These are phyloP conservation scores for Xanthia togata DNA, from an alignment of 2,888 invertebrate genomes.

Conservation along the genomic window DNA sequence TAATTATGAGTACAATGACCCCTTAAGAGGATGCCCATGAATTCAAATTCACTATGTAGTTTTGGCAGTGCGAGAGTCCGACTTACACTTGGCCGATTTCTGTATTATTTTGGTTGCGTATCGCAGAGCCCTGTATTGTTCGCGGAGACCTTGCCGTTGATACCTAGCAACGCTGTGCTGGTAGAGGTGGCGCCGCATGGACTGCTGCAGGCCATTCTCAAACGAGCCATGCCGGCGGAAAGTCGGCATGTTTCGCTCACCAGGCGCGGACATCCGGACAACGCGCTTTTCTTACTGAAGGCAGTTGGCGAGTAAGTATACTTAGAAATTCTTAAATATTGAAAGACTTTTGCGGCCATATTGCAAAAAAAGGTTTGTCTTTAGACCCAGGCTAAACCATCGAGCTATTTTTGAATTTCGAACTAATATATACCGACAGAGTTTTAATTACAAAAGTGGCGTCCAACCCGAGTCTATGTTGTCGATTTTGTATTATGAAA, in stretches of 20 bases:
- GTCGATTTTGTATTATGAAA: too few species aligned
- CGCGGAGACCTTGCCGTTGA: constrained; percentile 94
- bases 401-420: too few species aligned
- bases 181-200: constrained; percentile 98
- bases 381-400: background rate
- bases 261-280: constrained; percentile 91
- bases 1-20: too few species aligned
- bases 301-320: constrained; percentile 84
- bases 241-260: constrained; percentile 93
- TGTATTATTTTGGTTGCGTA: background rate
- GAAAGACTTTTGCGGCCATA: background rate
- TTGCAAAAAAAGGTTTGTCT: background rate
- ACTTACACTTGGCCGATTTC: background rate
- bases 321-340: background rate
- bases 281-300: constrained; percentile 88
- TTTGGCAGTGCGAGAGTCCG: constrained; percentile 89
- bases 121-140: constrained; percentile 92
- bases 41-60: too few species aligned
- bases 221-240: constrained; percentile 91
- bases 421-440: too few species aligned
- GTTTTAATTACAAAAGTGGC: background rate
- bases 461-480: background rate
- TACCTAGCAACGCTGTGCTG: constrained; percentile 94
- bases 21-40: too few species aligned
- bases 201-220: constrained; percentile 92